A percentile compares a stretch with the other conserved stretches of the same genome.
phyloP scores from a whole-genome alignment of 2,113 vertebrate species.

The Periophthalmus modestus region DNA sequence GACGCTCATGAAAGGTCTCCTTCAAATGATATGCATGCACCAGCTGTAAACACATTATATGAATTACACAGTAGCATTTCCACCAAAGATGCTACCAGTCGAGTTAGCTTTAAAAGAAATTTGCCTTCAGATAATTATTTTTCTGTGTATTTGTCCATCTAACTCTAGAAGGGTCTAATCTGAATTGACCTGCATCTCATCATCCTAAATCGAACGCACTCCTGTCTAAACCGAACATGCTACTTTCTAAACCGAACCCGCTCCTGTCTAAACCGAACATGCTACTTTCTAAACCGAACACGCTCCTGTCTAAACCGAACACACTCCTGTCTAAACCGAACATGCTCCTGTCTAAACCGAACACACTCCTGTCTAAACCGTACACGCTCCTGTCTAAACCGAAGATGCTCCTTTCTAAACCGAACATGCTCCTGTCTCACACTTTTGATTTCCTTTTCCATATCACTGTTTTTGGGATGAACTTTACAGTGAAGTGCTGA shows the following conservation, averaged over 20 bases:
- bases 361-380: too few relatives aligned
- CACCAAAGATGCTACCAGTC: too few relatives aligned
- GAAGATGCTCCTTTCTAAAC: constrained; percentile 13
- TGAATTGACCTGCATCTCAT: not conserved
- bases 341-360: too few relatives aligned
- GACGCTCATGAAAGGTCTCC: not conserved
- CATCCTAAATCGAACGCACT: constrained; percentile 14
- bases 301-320: constrained; percentile 64
- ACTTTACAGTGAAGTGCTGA: constrained; percentile 95
- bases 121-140: not conserved
- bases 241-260: not conserved
- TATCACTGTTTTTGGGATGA: constrained; percentile 86
- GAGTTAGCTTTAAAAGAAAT: not conserved
- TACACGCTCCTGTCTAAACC: too few relatives aligned
- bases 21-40: not conserved
- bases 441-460: constrained; percentile 68
- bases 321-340: too few relatives aligned
- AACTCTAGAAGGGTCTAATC: not conserved
- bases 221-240: constrained; percentile 10
- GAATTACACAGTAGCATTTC: not conserved
- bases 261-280: constrained; percentile 60
- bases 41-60: not conserved
- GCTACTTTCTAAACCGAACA: not conserved
- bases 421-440: constrained; percentile 63
- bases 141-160: not conserved